Evolutionary conservation across 1,140 invertebrate species (phyloP), one percentile per base, ranked within the genome.

Genomic region (Brachionus asplanchnoidis): DNA sequence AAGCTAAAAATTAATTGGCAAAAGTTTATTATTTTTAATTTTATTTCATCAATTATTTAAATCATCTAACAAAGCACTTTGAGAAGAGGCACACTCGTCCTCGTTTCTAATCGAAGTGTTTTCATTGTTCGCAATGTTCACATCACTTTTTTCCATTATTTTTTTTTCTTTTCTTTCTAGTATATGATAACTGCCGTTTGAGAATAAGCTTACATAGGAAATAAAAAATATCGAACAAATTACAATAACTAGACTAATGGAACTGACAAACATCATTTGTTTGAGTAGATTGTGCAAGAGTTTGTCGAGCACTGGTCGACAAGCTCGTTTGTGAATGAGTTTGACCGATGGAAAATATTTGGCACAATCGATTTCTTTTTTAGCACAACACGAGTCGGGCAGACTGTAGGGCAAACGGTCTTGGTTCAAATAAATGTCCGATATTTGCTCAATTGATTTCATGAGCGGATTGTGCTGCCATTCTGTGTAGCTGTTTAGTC

Each of bases 41-140:
- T n/a, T 28, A 28, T 28, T 28, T 28, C 1, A 28, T 28, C 3
- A 28, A 28, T 28, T 28, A 28, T 36, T 36, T 36, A 5, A 36
- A 82, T 53, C 60, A 68, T 46, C 66, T 86, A 85, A 78, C 82
- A 70, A 44, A 68, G 77, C 53, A 60, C 53, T 60, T 20, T 60
- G 5, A 4, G 20, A 60, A 20, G 53, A 60, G 53, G 20, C 20
- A 20, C 20, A 60, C 53, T 60, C 66, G 12, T 68, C 32, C 6
- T 36, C 66, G 23, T 20, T 68, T 68, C 12, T 40, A n/a, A 32
- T 40, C 23, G 32, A n/a, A n/a, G 20, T 23, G 1, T 17, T 42
- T 0, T 36, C 17, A 40, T 68, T 68, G 23, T 32, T 32, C 12
- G 0, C 8, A 17, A 1, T 65, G 23, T 12, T 73, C 32, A 5